phyloP scores from a whole-genome alignment of 2,888 invertebrate genomes.

The Anthoptus insignis region DNA sequence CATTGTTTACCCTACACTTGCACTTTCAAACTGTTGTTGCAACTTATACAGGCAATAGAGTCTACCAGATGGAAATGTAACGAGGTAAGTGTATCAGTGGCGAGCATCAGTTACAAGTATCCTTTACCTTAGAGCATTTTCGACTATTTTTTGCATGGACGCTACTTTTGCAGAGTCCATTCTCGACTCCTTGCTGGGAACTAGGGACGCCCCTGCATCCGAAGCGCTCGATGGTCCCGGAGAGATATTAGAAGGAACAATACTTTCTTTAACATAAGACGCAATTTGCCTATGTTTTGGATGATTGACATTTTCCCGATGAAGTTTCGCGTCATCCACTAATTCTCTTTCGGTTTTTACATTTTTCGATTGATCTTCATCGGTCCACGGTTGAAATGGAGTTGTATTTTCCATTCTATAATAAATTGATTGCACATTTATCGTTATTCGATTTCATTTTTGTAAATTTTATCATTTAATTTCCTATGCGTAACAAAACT shows the following conservation, averaged over 20 bases:
- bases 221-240: conserved; percentile 74
- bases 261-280: conserved; percentile 85
- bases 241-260: conserved; percentile 70
- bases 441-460: conserved; percentile 74
- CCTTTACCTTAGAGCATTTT: conserved; percentile 88
- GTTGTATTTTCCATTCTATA: conserved; percentile 83
- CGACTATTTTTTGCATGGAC: conserved; percentile 88
- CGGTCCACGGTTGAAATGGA: conserved; percentile 85
- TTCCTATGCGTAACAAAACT: conserved; percentile 85
- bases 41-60: neutral
- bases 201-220: conserved; percentile 63
- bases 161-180: conserved; percentile 82
- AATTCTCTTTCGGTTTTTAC: conserved; percentile 81
- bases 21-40: conserved; percentile 3
- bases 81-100: neutral
- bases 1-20: conserved; percentile 26
- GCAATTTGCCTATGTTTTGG: conserved; percentile 87
- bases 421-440: conserved; percentile 65
- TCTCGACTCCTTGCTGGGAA: conserved; percentile 67
- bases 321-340: conserved; percentile 86
- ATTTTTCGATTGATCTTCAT: conserved; percentile 80
- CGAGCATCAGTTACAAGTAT: conserved; percentile 14
- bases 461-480: conserved; percentile 70
- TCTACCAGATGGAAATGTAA: neutral
- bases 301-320: conserved; percentile 86